phyloP scores from a whole-genome alignment of 2,797 vertebrate genomes.

The Pygocentrus nattereri region DNA sequence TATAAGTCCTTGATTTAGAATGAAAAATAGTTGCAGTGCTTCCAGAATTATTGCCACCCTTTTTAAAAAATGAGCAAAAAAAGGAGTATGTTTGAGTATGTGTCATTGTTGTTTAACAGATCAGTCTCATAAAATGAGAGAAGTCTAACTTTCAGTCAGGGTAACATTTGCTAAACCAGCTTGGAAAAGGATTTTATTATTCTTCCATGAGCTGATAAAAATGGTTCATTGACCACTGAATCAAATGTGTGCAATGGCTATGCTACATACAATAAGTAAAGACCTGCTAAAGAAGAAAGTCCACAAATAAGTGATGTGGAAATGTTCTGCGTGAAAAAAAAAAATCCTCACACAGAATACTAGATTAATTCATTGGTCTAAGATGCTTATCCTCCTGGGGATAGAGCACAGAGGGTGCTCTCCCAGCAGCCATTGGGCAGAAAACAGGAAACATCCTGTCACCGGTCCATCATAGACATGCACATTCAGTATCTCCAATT shows the following conservation, averaged over 20 bases:
- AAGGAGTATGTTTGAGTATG: no score
- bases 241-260: background rate
- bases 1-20: slow-evolving; percentile 26
- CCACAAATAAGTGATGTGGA: background rate
- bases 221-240: background rate
- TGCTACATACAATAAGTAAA: background rate
- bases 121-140: background rate
- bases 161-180: background rate
- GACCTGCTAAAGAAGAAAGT: background rate
- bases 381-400: no score
- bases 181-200: background rate
- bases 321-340: background rate
- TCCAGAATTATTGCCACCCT: slow-evolving; percentile 5
- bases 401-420: no score
- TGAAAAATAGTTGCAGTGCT: slow-evolving; percentile 44
- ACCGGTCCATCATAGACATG: no score
- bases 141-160: background rate
- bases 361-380: no score
- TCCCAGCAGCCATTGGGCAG: no score
- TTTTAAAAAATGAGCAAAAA: background rate
- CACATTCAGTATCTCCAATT: no score
- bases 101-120: background rate
- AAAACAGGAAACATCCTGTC: no score
- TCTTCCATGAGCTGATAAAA: background rate
- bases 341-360: no score